Evolutionary conservation across 2,888 invertebrate species (phyloP).

Genomic region (Coenonympha arcania): DNA sequence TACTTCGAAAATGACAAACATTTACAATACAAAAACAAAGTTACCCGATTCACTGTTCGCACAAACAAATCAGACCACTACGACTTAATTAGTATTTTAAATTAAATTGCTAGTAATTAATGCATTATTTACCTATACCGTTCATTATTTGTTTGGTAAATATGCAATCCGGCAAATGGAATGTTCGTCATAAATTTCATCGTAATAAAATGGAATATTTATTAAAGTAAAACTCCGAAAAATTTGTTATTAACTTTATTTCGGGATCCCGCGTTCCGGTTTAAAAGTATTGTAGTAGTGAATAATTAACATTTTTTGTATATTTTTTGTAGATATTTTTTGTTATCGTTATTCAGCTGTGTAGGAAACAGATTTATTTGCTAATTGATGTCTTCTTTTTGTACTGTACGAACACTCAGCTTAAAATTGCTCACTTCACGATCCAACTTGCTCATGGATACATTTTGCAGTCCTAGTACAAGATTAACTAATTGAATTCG

Average conservation of each 20-base stretch:
- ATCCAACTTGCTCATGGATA: no score
- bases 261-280: constrained; percentile 25
- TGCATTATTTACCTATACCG: constrained; percentile 17
- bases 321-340: constrained; percentile 22
- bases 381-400: no score
- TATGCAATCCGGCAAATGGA: constrained; percentile 16
- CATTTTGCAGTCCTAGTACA: no score
- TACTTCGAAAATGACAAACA: background rate
- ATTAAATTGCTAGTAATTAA: constrained; percentile 21
- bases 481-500: no score
- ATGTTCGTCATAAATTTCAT: constrained; percentile 21
- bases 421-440: no score
- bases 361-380: no score
- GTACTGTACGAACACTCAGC: no score
- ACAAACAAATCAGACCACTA: constrained; percentile 14
- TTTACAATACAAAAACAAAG: background rate
- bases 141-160: constrained; percentile 22
- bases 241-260: constrained; percentile 24
- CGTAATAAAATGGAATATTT: constrained; percentile 26
- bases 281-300: constrained; percentile 13
- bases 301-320: constrained; percentile 23
- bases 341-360: background rate
- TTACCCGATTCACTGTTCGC: background rate
- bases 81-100: constrained; percentile 22
- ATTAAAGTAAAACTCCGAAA: constrained; percentile 23